phyloP scores from a whole-genome alignment of 2,888 invertebrate species.

The Folsomia candida region DNA sequence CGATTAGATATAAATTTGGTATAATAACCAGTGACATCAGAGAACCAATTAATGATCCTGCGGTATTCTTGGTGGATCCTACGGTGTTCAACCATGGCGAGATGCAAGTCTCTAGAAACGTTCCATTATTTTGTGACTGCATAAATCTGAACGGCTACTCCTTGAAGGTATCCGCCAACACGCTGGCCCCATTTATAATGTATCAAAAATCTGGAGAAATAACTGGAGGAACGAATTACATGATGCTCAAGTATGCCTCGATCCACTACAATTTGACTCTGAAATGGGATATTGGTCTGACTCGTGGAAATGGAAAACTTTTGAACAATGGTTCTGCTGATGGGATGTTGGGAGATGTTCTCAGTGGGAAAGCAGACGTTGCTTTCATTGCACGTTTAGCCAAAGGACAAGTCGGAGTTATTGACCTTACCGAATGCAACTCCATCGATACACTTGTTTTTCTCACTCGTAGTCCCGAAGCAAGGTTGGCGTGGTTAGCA shows the following conservation, averaged over 20 bases:
- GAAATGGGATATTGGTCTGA: conserved; percentile 31
- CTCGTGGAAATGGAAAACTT: conserved; percentile 31
- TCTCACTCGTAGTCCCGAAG: conserved; percentile 27
- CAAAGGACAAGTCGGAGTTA: conserved; percentile 34
- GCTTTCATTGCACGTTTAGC: conserved; percentile 38
- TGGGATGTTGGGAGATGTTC: conserved; percentile 40
- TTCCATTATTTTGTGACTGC: background rate
- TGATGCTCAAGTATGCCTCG: conserved; percentile 27
- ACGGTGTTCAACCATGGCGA: conserved; percentile 13
- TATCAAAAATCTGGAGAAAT: background rate
- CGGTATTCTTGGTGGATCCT: conserved; percentile 10
- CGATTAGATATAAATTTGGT: conserved; percentile 19
- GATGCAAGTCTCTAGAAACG: conserved; percentile 10
- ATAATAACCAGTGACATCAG: background rate
- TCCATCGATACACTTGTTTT: conserved; percentile 37
- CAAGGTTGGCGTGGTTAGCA: conserved; percentile 31
- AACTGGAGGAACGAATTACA: conserved; percentile 38
- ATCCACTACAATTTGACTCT: conserved; percentile 33
- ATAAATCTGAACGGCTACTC: conserved; percentile 21
- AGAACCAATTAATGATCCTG: background rate
- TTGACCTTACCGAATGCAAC: conserved; percentile 34
- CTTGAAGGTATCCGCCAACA: conserved; percentile 32
- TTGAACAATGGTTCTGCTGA: conserved; percentile 24
- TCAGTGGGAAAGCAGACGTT: conserved; percentile 32
- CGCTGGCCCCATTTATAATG: conserved; percentile 35